A percentile compares a stretch with the other conserved stretches of the same genome.
Evolutionary conservation across 1,140 invertebrate species (phyloP).

Genomic region (Cyphomyrmex costatus): DNA sequence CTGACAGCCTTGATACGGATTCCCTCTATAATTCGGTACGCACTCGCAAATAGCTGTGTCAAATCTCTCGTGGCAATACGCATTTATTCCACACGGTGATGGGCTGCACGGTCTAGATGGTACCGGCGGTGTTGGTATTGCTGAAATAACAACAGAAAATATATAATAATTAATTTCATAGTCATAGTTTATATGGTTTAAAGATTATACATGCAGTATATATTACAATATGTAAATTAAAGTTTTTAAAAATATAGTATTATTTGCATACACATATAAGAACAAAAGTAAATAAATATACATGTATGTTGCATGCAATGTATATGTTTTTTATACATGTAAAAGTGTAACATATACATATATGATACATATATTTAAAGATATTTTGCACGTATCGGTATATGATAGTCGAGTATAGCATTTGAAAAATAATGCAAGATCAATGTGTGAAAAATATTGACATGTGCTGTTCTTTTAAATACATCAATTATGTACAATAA

Average conservation of each 20-base stretch:
- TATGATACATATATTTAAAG: constrained; percentile 39
- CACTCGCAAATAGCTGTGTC: constrained; percentile 90
- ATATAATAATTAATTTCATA: constrained; percentile 25
- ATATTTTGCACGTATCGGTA: neutral
- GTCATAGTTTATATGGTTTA: neutral
- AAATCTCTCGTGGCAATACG: constrained; percentile 89
- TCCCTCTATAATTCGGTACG: constrained; percentile 91
- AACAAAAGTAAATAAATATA: constrained; percentile 34
- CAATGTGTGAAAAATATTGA: constrained; percentile 20
- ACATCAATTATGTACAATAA: constrained; percentile 68
- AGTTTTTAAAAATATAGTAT: neutral
- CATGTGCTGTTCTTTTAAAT: constrained; percentile 53
- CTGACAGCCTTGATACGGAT: constrained; percentile 92
- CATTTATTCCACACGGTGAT: constrained; percentile 92
- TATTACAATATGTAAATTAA: constrained; percentile 36
- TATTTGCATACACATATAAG: constrained; percentile 29
- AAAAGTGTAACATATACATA: constrained; percentile 1
- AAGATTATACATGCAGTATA: constrained; percentile 23
- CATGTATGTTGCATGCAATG: constrained; percentile 30
- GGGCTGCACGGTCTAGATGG: constrained; percentile 89
- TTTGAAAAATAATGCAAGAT: constrained; percentile 35
- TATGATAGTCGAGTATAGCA: constrained; percentile 12
- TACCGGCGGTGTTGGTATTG: constrained; percentile 73
- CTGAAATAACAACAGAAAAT: constrained; percentile 68
- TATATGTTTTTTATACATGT: constrained; percentile 13